Evolutionary conservation across 2,797 vertebrate species (phyloP).

Genomic region (Pangasius macronema): DNA sequence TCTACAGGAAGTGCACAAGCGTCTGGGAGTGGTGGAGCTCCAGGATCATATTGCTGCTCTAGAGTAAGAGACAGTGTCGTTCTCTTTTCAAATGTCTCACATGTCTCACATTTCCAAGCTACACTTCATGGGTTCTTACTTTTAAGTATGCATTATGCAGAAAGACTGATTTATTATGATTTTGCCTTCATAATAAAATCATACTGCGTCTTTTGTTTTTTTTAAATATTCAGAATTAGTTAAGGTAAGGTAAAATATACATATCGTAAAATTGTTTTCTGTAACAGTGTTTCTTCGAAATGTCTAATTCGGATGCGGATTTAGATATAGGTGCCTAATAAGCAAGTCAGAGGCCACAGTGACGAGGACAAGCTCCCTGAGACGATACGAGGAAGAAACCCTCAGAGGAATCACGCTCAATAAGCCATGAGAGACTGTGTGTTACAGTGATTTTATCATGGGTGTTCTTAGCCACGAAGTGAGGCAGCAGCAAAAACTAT

Average conservation of each 20-base stretch:
- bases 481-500: background rate
- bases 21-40: constrained; percentile 87
- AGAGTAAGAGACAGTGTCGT: constrained; percentile 72
- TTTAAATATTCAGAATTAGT: no score
- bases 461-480: background rate
- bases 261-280: no score
- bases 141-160: background rate
- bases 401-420: background rate
- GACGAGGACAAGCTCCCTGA: background rate
- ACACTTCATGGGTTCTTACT: background rate
- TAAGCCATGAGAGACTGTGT: background rate
- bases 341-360: background rate
- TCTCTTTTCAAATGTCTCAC: background rate
- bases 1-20: constrained; percentile 86
- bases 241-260: no score
- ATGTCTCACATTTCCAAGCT: background rate
- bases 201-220: background rate
- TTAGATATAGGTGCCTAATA: background rate
- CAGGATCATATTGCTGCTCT: constrained; percentile 92
- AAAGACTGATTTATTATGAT: background rate
- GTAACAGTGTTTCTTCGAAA: no score
- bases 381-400: background rate
- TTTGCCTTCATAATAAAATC: background rate
- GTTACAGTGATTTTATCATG: background rate
- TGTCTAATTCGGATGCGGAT: background rate